These are phyloP conservation scores for Syrphus vitripennis DNA, from an alignment of 2,888 invertebrate genomes.

Conservation along the genomic window DNA sequence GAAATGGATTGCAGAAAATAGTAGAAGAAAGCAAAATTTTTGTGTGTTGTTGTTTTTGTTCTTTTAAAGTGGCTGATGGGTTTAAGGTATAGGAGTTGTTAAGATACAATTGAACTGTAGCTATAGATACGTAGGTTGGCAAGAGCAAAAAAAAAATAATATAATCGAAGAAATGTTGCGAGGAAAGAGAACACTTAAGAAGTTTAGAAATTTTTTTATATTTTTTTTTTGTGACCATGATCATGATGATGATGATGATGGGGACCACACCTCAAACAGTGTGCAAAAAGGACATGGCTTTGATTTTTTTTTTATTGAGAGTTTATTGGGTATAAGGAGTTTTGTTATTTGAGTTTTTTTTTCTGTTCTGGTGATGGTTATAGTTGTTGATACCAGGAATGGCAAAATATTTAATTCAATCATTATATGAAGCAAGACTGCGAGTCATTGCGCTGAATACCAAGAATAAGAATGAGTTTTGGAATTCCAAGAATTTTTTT, in stretches of 20 bases:
- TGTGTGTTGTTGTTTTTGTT: conserved; percentile 2
- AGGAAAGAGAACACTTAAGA: background rate
- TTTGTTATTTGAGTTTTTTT: background rate
- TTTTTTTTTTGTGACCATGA: background rate
- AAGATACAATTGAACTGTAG: conserved; percentile 21
- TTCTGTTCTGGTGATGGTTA: background rate
- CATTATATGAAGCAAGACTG: background rate
- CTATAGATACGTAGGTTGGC: background rate
- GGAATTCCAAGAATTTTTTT: background rate
- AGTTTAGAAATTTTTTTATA: conserved; percentile 14
- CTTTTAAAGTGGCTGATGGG: conserved; percentile 6
- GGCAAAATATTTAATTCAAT: conserved; percentile 4
- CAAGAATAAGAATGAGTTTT: background rate
- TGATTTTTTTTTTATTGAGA: background rate
- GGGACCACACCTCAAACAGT: conserved; percentile 17
- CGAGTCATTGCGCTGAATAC: background rate
- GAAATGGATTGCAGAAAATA: conserved; percentile 42
- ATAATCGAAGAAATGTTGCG: conserved; percentile 14
- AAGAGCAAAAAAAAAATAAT: background rate
- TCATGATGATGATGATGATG: conserved; percentile 18
- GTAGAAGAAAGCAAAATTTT: conserved; percentile 15
- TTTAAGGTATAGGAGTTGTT: conserved; percentile 20
- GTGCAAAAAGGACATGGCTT: background rate
- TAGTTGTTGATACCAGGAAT: conserved; percentile 4
- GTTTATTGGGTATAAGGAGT: conserved; percentile 4